phyloP scores from a whole-genome alignment of 1,140 invertebrate species.

The Limonius californicus region DNA sequence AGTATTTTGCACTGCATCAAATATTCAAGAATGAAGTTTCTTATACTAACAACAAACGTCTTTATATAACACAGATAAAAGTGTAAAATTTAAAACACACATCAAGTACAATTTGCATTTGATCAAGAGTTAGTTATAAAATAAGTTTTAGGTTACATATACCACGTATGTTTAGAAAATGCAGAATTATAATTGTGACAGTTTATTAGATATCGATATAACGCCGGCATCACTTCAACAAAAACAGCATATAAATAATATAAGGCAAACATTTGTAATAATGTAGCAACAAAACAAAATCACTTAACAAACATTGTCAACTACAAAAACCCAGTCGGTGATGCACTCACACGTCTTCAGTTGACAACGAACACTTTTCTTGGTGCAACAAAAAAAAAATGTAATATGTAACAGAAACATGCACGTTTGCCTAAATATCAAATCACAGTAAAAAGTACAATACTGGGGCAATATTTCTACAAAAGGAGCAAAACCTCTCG shows the following conservation, averaged over 20 bases:
- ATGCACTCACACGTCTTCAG: no score
- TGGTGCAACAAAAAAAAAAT: not conserved
- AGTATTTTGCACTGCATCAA: not conserved
- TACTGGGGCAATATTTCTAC: not conserved
- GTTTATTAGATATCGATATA: no score
- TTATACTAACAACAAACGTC: conserved; percentile 6
- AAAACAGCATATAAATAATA: no score
- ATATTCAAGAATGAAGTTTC: not conserved
- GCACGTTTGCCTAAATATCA: conserved; percentile 3
- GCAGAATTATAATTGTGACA: not conserved
- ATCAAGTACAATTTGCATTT: not conserved
- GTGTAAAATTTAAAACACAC: conserved; percentile 10
- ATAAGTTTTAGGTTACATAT: not conserved
- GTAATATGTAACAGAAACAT: not conserved
- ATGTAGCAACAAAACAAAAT: not conserved
- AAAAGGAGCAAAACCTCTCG: not conserved
- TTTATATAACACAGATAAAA: conserved; percentile 11
- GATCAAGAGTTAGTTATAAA: not conserved
- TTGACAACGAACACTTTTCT: no score
- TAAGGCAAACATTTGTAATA: no score
- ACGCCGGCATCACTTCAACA: not conserved
- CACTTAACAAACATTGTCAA: not conserved
- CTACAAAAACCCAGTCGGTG: not conserved
- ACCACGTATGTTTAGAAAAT: not conserved
- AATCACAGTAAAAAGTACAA: conserved; percentile 11